Evolutionary conservation across 1,140 invertebrate species (phyloP).

Genomic region (Asobara japonica): DNA sequence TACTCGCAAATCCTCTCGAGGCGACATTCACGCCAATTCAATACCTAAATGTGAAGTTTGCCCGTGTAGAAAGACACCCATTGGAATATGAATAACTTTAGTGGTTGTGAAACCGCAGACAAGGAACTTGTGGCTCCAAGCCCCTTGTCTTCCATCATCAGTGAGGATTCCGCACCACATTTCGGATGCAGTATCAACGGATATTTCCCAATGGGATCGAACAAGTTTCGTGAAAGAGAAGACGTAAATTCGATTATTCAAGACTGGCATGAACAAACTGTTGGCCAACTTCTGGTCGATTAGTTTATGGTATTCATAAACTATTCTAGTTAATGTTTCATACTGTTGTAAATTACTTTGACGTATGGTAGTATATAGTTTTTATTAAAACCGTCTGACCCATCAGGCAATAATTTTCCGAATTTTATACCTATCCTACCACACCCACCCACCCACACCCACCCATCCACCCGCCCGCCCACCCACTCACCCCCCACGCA

Average conservation of each 20-base stretch:
- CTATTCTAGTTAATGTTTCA: not conserved
- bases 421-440: too few relatives aligned
- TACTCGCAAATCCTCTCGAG: slow-evolving; percentile 21
- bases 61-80: slow-evolving; percentile 19
- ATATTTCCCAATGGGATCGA: slow-evolving; percentile 29
- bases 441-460: too few relatives aligned
- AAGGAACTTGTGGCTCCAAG: slow-evolving; percentile 5
- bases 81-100: slow-evolving; percentile 19
- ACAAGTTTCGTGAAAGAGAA: slow-evolving; percentile 4
- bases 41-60: slow-evolving; percentile 1
- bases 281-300: not conserved
- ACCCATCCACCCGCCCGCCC: too few relatives aligned
- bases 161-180: slow-evolving; percentile 16
- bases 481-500: too few relatives aligned
- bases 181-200: not conserved
- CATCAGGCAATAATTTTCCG: too few relatives aligned
- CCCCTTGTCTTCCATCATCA: slow-evolving; percentile 16
- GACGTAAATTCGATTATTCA: slow-evolving; percentile 24
- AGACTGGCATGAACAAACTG: not conserved
- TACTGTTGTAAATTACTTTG: too few relatives aligned
- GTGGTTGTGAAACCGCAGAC: not conserved
- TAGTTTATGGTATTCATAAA: not conserved
- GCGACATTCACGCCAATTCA: not conserved
- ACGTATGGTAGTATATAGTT: too few relatives aligned
- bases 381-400: too few relatives aligned